Evolutionary conservation across 1,140 invertebrate genomes (phyloP).

Genomic region (Drosophila sturtevanti): DNA sequence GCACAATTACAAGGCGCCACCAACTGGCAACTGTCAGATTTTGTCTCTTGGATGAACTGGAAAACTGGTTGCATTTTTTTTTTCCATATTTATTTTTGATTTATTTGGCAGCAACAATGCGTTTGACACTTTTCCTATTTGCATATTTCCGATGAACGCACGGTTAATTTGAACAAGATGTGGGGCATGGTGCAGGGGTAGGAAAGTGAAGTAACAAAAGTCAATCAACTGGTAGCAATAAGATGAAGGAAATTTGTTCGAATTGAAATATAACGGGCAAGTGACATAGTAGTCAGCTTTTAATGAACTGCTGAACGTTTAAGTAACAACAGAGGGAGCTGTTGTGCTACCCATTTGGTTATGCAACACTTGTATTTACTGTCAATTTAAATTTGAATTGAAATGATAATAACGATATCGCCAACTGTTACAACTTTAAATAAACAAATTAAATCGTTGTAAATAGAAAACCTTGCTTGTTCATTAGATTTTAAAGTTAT

Average conservation of each 20-base stretch:
- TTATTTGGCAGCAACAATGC: constrained; percentile 52
- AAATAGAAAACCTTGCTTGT: not conserved
- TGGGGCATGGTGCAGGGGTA: not conserved
- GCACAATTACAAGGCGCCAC: constrained; percentile 40
- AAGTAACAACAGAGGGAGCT: not conserved
- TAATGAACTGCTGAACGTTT: too few species aligned
- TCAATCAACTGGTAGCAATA: not conserved
- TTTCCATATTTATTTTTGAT: constrained; percentile 39
- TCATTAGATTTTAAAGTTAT: not conserved
- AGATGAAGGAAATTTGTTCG: not conserved
- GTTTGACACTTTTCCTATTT: constrained; percentile 63
- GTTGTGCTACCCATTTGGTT: not conserved
- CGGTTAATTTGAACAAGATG: not conserved
- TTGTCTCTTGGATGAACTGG: constrained; percentile 29
- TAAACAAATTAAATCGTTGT: not conserved
- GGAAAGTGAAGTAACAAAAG: constrained; percentile 13
- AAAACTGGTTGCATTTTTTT: constrained; percentile 48
- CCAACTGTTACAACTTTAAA: not conserved
- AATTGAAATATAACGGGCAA: not conserved
- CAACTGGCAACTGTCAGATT: constrained; percentile 37
- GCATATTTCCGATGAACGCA: constrained; percentile 34
- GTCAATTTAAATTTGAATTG: not conserved
- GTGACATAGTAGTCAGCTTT: not conserved
- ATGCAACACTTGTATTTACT: not conserved
- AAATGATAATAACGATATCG: not conserved